These are phyloP conservation scores for Tragelaphus eurycerus DNA, from an alignment of 2,797 vertebrate species.

Conservation along the genomic window DNA sequence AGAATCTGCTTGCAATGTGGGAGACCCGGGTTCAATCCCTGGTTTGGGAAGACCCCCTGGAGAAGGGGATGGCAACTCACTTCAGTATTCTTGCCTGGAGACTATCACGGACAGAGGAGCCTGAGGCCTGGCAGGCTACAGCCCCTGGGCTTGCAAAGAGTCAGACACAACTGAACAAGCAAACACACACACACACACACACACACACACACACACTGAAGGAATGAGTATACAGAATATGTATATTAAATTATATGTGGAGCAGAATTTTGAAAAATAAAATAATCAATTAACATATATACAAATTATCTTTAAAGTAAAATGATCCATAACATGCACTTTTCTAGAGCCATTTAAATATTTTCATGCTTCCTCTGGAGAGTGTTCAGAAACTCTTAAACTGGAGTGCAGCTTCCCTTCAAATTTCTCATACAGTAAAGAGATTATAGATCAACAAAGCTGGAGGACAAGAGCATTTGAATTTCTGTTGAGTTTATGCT, in stretches of 20 bases:
- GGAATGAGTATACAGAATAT: neutral
- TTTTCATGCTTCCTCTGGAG: neutral
- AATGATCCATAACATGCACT: neutral
- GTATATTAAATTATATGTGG: neutral
- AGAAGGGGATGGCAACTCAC: too few species aligned
- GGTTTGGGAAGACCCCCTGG: too few species aligned
- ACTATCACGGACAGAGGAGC: too few species aligned
- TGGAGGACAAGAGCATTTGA: neutral
- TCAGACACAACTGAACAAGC: too few species aligned
- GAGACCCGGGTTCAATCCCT: too few species aligned
- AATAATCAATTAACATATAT: neutral
- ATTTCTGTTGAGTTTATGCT: neutral
- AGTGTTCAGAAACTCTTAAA: neutral
- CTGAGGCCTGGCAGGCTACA: too few species aligned
- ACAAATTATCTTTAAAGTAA: neutral
- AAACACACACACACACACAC: neutral
- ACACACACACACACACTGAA: neutral
- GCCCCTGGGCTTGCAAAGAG: too few species aligned
- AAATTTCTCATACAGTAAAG: neutral
- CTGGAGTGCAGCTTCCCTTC: neutral
- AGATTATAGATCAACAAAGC: neutral
- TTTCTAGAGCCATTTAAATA: neutral
- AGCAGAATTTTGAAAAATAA: neutral
- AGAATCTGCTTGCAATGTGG: too few species aligned
- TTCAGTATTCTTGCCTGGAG: too few species aligned